These are phyloP conservation scores for Onychomys arenicola DNA, from an alignment of 2,797 vertebrate species.

Conservation along the genomic window DNA sequence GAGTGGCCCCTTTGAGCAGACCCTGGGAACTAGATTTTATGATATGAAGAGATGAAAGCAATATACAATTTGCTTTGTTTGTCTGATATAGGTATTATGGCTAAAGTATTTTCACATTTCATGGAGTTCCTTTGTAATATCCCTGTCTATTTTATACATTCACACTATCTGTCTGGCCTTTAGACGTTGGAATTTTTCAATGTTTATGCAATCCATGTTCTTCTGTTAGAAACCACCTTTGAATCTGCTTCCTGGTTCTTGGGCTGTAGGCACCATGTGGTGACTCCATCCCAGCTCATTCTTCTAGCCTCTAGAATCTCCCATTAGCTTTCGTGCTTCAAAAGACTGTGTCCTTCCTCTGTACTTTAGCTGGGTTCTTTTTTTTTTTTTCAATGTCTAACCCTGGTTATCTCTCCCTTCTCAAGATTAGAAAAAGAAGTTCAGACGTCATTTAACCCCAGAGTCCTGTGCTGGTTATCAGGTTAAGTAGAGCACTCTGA, in stretches of 20 bases:
- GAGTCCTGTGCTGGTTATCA: not conserved
- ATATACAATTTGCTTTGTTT: not conserved
- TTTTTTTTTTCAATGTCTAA: not conserved
- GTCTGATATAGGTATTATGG: not conserved
- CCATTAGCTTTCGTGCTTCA: not conserved
- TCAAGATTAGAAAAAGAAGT: not conserved
- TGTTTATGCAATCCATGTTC: not conserved
- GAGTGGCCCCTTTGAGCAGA: not conserved
- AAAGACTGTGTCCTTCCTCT: not conserved
- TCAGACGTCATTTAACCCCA: not conserved
- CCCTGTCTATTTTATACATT: not conserved
- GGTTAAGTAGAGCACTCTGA: not conserved
- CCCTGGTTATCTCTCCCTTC: not conserved
- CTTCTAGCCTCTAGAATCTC: not conserved
- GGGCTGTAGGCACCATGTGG: not conserved
- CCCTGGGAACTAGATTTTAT: not conserved
- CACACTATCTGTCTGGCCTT: not conserved
- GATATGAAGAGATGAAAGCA: conserved; percentile 10
- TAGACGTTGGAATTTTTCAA: not conserved
- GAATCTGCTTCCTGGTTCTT: not conserved
- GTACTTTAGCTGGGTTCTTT: not conserved
- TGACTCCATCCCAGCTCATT: not conserved
- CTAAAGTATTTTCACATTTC: not conserved
- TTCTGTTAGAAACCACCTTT: not conserved
- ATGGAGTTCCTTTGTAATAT: not conserved